A percentile compares a stretch with the other conserved stretches of the same genome.
Evolutionary conservation across 2,113 vertebrate species (phyloP).

Genomic region (Triplophysa rosa): DNA sequence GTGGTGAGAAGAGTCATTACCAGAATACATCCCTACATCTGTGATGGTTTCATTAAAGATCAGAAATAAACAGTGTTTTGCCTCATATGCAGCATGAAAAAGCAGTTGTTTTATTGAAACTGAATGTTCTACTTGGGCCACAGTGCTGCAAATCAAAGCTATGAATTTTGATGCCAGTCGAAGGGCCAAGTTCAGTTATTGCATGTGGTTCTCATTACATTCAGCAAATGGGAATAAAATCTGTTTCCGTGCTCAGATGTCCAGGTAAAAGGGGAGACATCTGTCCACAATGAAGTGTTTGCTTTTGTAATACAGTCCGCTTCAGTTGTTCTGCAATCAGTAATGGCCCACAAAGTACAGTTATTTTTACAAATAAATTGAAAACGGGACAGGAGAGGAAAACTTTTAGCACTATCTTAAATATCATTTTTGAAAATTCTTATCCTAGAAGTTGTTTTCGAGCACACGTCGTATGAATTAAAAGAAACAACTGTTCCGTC

Average conservation of each 20-base stretch:
- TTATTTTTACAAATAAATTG: not conserved
- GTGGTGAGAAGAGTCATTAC: constrained; percentile 33
- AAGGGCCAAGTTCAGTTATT: constrained; percentile 26
- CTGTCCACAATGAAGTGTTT: constrained; percentile 5
- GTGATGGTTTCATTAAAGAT: constrained; percentile 40
- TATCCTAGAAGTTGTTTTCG: not conserved
- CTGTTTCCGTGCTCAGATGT: constrained; percentile 8
- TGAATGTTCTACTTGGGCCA: constrained; percentile 8
- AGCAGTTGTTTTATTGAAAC: constrained; percentile 33
- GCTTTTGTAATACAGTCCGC: not conserved
- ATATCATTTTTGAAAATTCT: not conserved
- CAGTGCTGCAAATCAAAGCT: constrained; percentile 39
- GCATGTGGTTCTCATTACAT: constrained; percentile 45
- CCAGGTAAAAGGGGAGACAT: constrained; percentile 12
- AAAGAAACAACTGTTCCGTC: not conserved
- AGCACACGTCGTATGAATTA: not conserved
- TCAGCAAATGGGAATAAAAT: constrained; percentile 28
- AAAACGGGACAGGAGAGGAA: not conserved
- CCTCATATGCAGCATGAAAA: constrained; percentile 41
- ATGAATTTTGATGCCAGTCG: constrained; percentile 47
- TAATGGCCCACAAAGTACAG: not conserved
- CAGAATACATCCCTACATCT: constrained; percentile 4
- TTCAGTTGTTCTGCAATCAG: constrained; percentile 17
- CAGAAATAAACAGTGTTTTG: constrained; percentile 22
- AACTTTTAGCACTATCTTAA: not conserved